Conservation (phyloP, 35 echinoderm and acorn worm genomes). For the Acanthaster planci region DNA sequence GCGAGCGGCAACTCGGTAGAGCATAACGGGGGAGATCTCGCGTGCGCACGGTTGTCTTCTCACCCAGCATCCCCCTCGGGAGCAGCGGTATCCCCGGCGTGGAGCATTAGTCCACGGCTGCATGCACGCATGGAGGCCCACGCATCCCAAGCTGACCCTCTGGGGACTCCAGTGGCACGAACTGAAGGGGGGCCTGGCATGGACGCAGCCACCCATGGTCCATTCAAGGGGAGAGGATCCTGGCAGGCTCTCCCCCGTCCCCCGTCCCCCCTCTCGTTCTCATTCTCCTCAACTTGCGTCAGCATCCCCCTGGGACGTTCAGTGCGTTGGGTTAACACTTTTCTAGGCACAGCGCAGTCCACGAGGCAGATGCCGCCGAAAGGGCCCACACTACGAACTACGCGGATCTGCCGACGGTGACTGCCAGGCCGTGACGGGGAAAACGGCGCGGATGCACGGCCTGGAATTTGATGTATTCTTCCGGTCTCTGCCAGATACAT, state of each 20-base stretch:
- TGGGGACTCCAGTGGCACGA: not conserved
- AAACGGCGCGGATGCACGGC: conserved; percentile 2
- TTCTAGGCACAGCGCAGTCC: not conserved
- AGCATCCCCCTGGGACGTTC: not conserved
- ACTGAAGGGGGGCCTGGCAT: not conserved
- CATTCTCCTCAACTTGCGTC: too few relatives aligned
- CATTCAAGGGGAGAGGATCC: not conserved
- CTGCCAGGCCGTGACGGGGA: conserved; percentile 4
- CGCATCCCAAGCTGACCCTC: not conserved
- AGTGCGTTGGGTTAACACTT: not conserved
- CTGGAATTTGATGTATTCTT: not conserved
- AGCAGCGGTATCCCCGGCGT: not conserved
- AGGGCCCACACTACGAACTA: not conserved
- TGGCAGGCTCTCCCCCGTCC: not conserved
- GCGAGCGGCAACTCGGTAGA: conserved; percentile 1
- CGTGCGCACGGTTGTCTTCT: conserved; percentile 6
- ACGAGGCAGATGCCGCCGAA: conserved; percentile 2
- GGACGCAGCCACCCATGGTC: conserved; percentile 20
- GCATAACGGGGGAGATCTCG: conserved; percentile 1
- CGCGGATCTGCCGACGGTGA: not conserved
- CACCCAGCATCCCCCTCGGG: not conserved
- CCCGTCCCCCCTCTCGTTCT: not conserved
- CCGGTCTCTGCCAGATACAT: not conserved
- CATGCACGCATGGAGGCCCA: not conserved
- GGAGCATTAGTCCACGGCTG: not conserved